These are phyloP conservation scores for Hemistola chrysoprasaria DNA, from an alignment of 2,888 invertebrate genomes.

Conservation along the genomic window DNA sequence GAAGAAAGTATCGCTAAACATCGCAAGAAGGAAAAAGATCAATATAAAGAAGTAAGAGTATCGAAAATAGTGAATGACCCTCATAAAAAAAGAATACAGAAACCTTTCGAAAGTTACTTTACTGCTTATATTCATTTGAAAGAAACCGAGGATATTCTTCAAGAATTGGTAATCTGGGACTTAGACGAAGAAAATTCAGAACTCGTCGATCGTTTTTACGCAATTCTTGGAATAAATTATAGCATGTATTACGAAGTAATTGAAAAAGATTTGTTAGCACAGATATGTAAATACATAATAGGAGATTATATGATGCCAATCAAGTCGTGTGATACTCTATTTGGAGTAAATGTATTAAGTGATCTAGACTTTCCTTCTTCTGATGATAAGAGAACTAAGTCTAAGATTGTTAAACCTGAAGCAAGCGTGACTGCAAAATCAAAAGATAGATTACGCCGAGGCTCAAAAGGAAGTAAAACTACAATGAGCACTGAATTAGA, in stretches of 20 bases:
- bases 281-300: conserved; percentile 71
- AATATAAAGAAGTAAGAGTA: conserved; percentile 53
- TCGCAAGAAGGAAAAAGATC: conserved; percentile 59
- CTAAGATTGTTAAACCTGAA: conserved; percentile 64
- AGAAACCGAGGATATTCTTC: conserved; percentile 63
- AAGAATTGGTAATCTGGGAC: conserved; percentile 67
- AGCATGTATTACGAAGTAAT: conserved; percentile 81
- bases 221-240: conserved; percentile 80
- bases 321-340: conserved; percentile 58
- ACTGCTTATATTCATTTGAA: conserved; percentile 80
- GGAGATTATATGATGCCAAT: conserved; percentile 60
- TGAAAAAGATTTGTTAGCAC: conserved; percentile 77
- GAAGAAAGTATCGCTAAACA: conserved; percentile 65
- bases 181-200: conserved; percentile 67
- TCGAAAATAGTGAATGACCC: conserved; percentile 81
- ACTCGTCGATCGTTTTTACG: conserved; percentile 82
- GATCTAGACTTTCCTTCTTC: conserved; percentile 55
- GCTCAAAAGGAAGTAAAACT: conserved; percentile 50
- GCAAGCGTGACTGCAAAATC: conserved; percentile 43
- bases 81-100: conserved; percentile 51
- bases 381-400: conserved; percentile 61
- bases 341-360: conserved; percentile 63
- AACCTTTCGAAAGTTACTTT: conserved; percentile 78
- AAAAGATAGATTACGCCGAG: conserved; percentile 49
- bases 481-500: conserved; percentile 44